Evolutionary conservation across 2,797 vertebrate genomes (phyloP).

Genomic region (Bradypodion pumilum): DNA sequence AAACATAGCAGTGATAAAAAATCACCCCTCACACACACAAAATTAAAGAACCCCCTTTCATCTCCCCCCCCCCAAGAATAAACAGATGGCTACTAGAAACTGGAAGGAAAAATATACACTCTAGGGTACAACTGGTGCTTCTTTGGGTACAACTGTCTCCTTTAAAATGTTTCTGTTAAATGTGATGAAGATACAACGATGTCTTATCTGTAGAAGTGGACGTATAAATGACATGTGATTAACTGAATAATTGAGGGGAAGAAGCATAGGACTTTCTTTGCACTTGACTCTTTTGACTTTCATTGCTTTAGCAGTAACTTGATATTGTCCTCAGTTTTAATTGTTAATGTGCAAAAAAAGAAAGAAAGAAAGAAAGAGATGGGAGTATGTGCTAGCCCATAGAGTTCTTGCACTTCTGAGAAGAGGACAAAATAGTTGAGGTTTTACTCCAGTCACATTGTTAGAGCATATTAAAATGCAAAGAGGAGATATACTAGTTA

Average conservation of each 20-base stretch:
- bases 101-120: background rate
- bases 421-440: constrained; percentile 73
- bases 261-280: constrained; percentile 35
- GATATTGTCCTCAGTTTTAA: constrained; percentile 57
- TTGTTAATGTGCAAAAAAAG: constrained; percentile 63
- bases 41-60: background rate
- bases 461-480: constrained; percentile 60
- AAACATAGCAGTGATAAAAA: background rate
- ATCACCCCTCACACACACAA: background rate
- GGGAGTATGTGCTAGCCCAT: constrained; percentile 64
- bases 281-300: constrained; percentile 70
- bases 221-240: constrained; percentile 66
- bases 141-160: constrained; percentile 53
- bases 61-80: background rate
- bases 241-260: constrained; percentile 66
- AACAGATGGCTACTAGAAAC: background rate
- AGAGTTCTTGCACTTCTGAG: constrained; percentile 68
- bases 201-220: constrained; percentile 56
- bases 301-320: constrained; percentile 48
- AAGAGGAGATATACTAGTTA: constrained; percentile 64
- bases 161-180: constrained; percentile 59
- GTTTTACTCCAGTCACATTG: constrained; percentile 60
- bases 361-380: no score
- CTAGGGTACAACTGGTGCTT: background rate
- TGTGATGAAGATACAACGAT: constrained; percentile 34